These are phyloP conservation scores for Melanostoma mellinum DNA, from an alignment of 2,888 invertebrate genomes.

Conservation along the genomic window DNA sequence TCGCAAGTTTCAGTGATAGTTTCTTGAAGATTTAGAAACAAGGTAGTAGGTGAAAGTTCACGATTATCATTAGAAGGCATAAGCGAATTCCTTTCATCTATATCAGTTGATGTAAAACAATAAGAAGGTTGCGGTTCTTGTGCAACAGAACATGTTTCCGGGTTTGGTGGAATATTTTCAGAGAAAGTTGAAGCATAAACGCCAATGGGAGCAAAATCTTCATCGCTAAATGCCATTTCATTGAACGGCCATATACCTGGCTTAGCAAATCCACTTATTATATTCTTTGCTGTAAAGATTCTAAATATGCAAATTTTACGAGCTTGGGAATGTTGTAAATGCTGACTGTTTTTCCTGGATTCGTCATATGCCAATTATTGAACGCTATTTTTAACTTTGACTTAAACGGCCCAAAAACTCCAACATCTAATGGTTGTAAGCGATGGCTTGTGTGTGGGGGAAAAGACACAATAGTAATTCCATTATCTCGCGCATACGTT, in stretches of 20 bases:
- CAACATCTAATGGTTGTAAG: slow-evolving; percentile 52
- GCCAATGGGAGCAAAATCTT: slow-evolving; percentile 13
- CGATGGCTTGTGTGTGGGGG: slow-evolving; percentile 46
- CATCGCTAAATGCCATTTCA: slow-evolving; percentile 31
- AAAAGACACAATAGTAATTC: slow-evolving; percentile 75
- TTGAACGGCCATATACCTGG: slow-evolving; percentile 33
- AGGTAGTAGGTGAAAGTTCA: slow-evolving; percentile 27
- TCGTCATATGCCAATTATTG: neutral
- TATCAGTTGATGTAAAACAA: slow-evolving; percentile 37
- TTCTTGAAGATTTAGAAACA: slow-evolving; percentile 39
- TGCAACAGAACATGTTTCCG: neutral
- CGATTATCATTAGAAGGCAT: slow-evolving; percentile 1
- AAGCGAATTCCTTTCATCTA: slow-evolving; percentile 16
- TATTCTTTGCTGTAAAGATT: slow-evolving; percentile 61
- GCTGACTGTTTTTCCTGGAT: slow-evolving; percentile 46
- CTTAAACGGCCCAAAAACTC: slow-evolving; percentile 55
- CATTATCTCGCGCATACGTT: slow-evolving; percentile 77
- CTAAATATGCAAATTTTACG: slow-evolving; percentile 41
- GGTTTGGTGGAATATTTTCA: slow-evolving; percentile 11
- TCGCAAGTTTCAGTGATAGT: slow-evolving; percentile 11
- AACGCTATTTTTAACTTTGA: slow-evolving; percentile 51
- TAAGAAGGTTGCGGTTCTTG: neutral
- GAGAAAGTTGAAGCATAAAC: slow-evolving; percentile 9
- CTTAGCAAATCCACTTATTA: slow-evolving; percentile 42
- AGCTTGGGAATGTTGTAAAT: slow-evolving; percentile 56